Evolutionary conservation across 2,888 invertebrate genomes (phyloP).

Genomic region (Tiliacea aurago): DNA sequence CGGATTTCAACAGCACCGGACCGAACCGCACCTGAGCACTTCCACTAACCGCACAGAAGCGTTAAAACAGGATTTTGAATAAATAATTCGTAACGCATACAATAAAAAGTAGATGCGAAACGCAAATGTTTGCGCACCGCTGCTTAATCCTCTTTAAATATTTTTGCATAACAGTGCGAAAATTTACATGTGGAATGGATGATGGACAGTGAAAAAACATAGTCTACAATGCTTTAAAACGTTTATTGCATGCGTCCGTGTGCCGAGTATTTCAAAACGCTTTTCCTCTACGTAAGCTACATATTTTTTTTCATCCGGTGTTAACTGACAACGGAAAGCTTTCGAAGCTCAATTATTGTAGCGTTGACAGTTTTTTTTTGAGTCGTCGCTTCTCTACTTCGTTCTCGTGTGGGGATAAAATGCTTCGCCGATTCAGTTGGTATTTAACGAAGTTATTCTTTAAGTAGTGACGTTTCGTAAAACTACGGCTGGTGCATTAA

Average conservation of each 20-base stretch:
- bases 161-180: conserved; percentile 52
- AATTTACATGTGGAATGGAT: conserved; percentile 48
- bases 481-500: conserved; percentile 2
- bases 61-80: conserved; percentile 20
- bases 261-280: conserved; percentile 10
- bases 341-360: conserved; percentile 24
- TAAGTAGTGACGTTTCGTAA: conserved; percentile 14
- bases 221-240: conserved; percentile 12
- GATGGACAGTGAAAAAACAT: conserved; percentile 31
- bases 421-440: conserved; percentile 14
- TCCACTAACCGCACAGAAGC: too few relatives aligned
- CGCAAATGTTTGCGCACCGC: conserved; percentile 36
- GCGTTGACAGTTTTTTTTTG: conserved; percentile 32
- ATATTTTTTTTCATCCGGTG: conserved; percentile 13
- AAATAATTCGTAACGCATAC: conserved; percentile 19
- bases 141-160: conserved; percentile 51
- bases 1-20: too few relatives aligned
- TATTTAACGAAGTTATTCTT: neutral
- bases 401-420: conserved; percentile 1
- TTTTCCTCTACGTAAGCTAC: conserved; percentile 22
- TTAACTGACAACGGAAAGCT: conserved; percentile 30
- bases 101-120: conserved; percentile 39
- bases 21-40: too few relatives aligned
- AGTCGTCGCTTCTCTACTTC: neutral
- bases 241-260: neutral